Evolutionary conservation across 2,113 vertebrate species (phyloP), one percentile per base, ranked within the genome.

Genomic region (Trematomus loennbergii): DNA sequence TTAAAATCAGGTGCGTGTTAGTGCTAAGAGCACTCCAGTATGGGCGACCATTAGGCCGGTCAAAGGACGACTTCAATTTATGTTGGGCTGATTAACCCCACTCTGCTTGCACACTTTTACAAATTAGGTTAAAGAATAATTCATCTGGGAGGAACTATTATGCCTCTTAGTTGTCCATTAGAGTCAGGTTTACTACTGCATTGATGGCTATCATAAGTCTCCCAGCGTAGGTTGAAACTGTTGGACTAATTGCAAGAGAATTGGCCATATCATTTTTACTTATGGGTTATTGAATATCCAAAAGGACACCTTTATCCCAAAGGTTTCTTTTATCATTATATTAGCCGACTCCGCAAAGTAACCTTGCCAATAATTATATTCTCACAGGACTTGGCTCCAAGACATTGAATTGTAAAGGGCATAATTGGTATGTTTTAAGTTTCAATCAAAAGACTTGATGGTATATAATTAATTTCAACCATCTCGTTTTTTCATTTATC

Each of bases 101-200:
- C 73, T 77, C 69, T 61, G 76, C 87, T 84, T 69, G 63, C 69
- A 77, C 79, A 77, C 79, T 86, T 87, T 79, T 70, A 77, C 50
- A 59, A 77, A 79, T 86, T 76, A 85, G 75, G 85, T 87, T 85
- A 78, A 87, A 79, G 55, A 87, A 87, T 89, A 87, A 90, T 61
- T 93, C 89, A 88, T 88, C 80, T 80, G 73, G 66, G 84, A 85
- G 73, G 71, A 82, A 77, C 88, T 89, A 89, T 91, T 85, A 93
- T 70, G 78, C 64, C 83, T 86, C 65, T 93, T 92, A 89, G 77
- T 78, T 91, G 85, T 91, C 91, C 91, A 93, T 93, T 93, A 93
- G 72, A 88, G 83, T 85, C 52, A 46, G 74, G 72, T 89, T 93
- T 87, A 88, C 88, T 83, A 82, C 89, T 16, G 73, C 82, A 63